A percentile compares a stretch with the other conserved stretches of the same genome.
Evolutionary conservation across 2,797 vertebrate genomes (phyloP).

Genomic region (Myoxocephalus aenaeus): DNA sequence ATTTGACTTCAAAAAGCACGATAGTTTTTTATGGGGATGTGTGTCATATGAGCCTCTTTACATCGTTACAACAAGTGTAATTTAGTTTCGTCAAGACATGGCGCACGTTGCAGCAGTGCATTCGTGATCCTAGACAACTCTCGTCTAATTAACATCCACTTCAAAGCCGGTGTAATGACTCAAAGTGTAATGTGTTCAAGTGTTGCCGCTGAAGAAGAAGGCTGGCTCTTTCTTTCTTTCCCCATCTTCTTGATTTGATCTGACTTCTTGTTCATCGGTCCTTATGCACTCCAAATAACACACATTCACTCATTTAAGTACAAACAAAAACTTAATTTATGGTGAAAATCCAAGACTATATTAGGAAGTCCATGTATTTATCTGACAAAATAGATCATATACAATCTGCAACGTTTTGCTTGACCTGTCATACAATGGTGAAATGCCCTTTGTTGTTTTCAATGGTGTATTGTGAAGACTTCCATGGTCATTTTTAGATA

Average conservation of each 20-base stretch:
- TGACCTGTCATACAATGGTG: not conserved
- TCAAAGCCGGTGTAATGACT: slow-evolving; percentile 48
- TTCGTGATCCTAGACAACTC: slow-evolving; percentile 1
- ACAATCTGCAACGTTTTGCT: not conserved
- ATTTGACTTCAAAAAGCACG: not conserved
- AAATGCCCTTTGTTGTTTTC: not conserved
- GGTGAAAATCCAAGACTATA: not conserved
- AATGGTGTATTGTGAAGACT: too few relatives aligned
- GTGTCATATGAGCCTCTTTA: slow-evolving; percentile 12
- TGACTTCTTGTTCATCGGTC: slow-evolving; percentile 14
- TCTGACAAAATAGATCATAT: not conserved
- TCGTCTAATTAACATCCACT: slow-evolving; percentile 34
- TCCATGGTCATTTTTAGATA: not conserved
- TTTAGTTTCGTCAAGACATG: slow-evolving; percentile 12
- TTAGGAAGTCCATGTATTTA: too few relatives aligned
- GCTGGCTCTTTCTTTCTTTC: not conserved
- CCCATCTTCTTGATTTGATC: not conserved
- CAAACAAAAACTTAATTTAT: not conserved
- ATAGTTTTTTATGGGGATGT: not conserved
- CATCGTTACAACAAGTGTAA: slow-evolving; percentile 1
- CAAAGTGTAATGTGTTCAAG: slow-evolving; percentile 32
- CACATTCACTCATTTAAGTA: not conserved
- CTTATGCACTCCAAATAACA: not conserved
- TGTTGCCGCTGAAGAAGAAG: not conserved
- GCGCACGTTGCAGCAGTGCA: not conserved